Evolutionary conservation across 2,888 invertebrate genomes (phyloP).

Genomic region (Phrixothrix hirtus): DNA sequence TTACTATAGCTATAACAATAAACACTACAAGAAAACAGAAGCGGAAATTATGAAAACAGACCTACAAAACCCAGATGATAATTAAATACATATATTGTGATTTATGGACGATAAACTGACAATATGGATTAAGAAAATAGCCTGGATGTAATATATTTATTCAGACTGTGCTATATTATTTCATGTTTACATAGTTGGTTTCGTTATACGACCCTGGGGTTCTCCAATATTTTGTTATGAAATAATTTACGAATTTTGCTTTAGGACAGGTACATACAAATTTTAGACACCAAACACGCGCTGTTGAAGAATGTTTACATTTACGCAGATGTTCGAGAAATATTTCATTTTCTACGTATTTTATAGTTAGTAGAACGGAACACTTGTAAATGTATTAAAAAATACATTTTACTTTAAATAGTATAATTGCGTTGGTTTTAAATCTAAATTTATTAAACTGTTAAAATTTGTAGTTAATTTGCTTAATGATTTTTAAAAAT

Average conservation of each 20-base stretch:
- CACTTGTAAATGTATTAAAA: too few relatives aligned
- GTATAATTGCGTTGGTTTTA: too few relatives aligned
- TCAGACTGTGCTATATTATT: conserved; percentile 26
- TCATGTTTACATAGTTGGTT: conserved; percentile 28
- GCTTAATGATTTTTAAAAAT: too few relatives aligned
- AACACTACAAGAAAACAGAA: conserved; percentile 35
- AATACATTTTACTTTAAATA: too few relatives aligned
- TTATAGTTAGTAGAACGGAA: too few relatives aligned
- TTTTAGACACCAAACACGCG: too few relatives aligned
- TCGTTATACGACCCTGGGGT: conserved; percentile 21
- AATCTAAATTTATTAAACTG: too few relatives aligned
- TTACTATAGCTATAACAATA: conserved; percentile 15
- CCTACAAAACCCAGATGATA: conserved; percentile 43
- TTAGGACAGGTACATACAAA: background rate
- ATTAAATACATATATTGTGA: conserved; percentile 36
- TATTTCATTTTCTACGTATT: too few relatives aligned
- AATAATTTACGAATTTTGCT: conserved; percentile 17
- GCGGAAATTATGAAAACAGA: conserved; percentile 42
- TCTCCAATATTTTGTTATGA: conserved; percentile 21
- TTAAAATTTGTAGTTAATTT: too few relatives aligned
- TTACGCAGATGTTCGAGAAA: too few relatives aligned
- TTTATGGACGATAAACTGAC: conserved; percentile 33
- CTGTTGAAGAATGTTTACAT: too few relatives aligned
- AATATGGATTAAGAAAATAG: conserved; percentile 31
- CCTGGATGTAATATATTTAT: conserved; percentile 25